These are phyloP conservation scores for Nasonovia ribisnigri DNA, from an alignment of 2,888 invertebrate genomes.

Conservation along the genomic window DNA sequence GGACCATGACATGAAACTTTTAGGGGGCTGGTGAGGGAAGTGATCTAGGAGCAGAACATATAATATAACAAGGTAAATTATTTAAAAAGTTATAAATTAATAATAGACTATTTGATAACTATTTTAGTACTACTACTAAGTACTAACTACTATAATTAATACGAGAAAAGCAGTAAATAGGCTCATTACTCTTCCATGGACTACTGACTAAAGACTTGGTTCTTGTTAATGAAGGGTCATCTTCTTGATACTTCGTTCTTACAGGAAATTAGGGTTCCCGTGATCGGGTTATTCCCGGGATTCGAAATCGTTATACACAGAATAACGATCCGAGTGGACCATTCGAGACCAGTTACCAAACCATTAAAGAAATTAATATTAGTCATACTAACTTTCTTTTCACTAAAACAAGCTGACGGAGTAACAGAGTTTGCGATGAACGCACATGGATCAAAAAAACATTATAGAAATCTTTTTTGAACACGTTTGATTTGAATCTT, in stretches of 20 bases:
- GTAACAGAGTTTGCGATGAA: not conserved
- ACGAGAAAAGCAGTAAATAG: not conserved
- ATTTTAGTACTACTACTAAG: not conserved
- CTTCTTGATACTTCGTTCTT: not conserved
- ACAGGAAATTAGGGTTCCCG: no score
- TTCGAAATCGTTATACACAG: not conserved
- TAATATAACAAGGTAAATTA: not conserved
- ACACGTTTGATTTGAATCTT: not conserved
- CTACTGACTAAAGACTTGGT: not conserved
- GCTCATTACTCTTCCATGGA: not conserved
- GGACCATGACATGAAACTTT: no score
- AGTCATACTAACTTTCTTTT: not conserved
- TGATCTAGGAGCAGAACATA: not conserved
- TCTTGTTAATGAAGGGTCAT: not conserved
- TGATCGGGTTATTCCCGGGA: not conserved
- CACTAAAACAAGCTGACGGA: not conserved
- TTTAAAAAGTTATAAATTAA: not conserved
- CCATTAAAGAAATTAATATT: not conserved
- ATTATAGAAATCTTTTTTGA: not conserved
- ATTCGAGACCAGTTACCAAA: not conserved
- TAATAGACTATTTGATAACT: not conserved
- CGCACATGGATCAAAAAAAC: not conserved
- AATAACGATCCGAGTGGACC: not conserved
- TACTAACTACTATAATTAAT: conserved; percentile 3
- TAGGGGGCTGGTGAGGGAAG: not conserved